Evolutionary conservation across 2,888 invertebrate genomes (phyloP), one percentile per base, ranked within the genome.

Genomic region (Brenthis hecate): DNA sequence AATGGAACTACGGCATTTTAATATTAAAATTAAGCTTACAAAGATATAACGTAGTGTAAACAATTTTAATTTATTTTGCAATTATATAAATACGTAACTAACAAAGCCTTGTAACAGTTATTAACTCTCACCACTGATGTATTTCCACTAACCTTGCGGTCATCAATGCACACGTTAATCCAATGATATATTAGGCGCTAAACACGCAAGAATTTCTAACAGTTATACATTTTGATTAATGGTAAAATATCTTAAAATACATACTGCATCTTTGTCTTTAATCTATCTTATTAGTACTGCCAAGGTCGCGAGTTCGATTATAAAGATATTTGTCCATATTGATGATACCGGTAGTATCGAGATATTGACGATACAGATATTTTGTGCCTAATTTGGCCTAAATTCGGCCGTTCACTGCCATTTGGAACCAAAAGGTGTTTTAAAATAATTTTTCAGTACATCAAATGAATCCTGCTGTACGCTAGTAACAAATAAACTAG

Each of bases 71-170:
- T 48, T 28, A 23, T 16, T 58, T 32, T 53, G 51, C 51, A 28
- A 50, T 13, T 61, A 61, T 32, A 53, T 61, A 61, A 51, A 61
- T 13, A 32, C 16, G 16, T 51, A 61, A 36, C 48, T 32, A 55
- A 19, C 32, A 32, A 66, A 54, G 50, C 66, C 66, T 66, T 61
- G 66, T 66, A 60, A 61, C 60, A 50, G 32, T 60, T 66, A 54
- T 65, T 66, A 58, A 58, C 53, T 51, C 56, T 66, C 47, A 32
- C 61, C 55, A 56, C 50, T 60, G 14, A 54, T 57, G 48, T 66
- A 66, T 65, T 55, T 43, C 61, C 47, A 69, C 43, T 54, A 69
- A 58, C 57, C 58, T 70, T 58, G 63, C 57, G 57, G 54, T 63
- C 58, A 61, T 69, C 69, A 56, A 63, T 64, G 50, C 53, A 54